Base-by-base conservation (phyloP, 2,797 vertebrate genomes). In the Siniperca scherzeri region DNA sequence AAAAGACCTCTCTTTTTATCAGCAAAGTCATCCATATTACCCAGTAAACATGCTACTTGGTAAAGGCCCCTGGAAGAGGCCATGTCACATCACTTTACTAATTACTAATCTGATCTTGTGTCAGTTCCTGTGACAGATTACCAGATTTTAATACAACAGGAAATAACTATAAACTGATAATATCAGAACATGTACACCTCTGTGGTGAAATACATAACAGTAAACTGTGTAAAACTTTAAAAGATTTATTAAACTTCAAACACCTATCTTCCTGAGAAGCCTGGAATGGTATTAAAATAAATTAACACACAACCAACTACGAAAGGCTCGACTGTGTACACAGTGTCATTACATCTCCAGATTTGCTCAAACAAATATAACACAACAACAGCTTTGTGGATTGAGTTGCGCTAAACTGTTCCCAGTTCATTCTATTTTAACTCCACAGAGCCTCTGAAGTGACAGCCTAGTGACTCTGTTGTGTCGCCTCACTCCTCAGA, bases 261-360 rank as follows among this genome's bases (percentile, higher is more conserved):
- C 87, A 88, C 38, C 84, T 91, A 86, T 93, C 74, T 93, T 96
- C 95, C 95, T 96, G 95, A 96, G 95, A 95, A 89, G 88, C 88
- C 77, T 88, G 89, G 86, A 94, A 95, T 94, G 80, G 88, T 87
- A 88, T 90, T 89, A 88, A 94, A 95, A 96, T 96, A 95, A 95
- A 95, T 95, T 91, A 95, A 95, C 93, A 95, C 86, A 92, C 84
- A 92, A 87, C 87, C 88, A 87, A 86, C 86, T 83, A 83, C 70
- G 72, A 89, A 92, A 85, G 83, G 78, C 88, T 89, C 25, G 36
- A 77, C 76, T 78, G 64, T 69, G 81, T 86, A 83, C 90, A 92
- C 89, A 92, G 83, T 90, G 88, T 27, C 84, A 80, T 90, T 84
- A 88, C 80, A 60, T 82, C 69, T 80, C 76, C 73, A 91, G 83